Base-by-base conservation (phyloP, 1,140 invertebrate species). In the honey bee (Apis mellifera) region DNA sequence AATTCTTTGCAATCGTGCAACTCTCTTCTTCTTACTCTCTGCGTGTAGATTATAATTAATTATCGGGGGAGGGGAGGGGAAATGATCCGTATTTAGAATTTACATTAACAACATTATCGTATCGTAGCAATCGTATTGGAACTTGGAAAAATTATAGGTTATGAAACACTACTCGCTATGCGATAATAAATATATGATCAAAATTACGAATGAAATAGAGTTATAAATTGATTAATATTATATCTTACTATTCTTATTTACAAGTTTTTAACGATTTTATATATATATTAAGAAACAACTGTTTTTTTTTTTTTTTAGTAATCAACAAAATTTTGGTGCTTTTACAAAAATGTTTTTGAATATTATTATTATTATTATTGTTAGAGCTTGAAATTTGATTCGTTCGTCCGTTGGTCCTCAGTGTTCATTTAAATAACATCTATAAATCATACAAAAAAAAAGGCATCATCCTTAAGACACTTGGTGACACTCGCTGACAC, bases 391-490 rank as follows among this genome's bases (percentile, higher is more conserved):
- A 15, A 8, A 8, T 11, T 54, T 54, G 52, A 83, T 79, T 73
- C 82, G 73, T 77, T 76, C 75, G 70, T 66, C 73, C 62, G 26
- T 79, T 69, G 68, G 74, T 82, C 59, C 64, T 73, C 73, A 19
- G 62, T 64, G 21, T 81, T 77, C 32, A 52, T 65, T 81, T 87
- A 54, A 26, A 64, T 82, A 69, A 70, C n/a, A 65, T 64, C 50
- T 64, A 77, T 59, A 64, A 86, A 66, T 80, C 73, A 79, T 65
- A 54, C 62, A 65, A 73, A 54, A 65, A 73, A 54, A 55, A 90
- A 90, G 89, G 87, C 89, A 84, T 76, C 78, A 52, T 83, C 70
- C 66, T 59, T 84, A 90, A 90, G 89, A 90, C 89, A 90, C 89
- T 87, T 84, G 13, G 42, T 84, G 60, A 82, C 74, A n/a, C 60